Conservation (phyloP, 1,140 invertebrate species). For the Diorhabda elongata region DNA sequence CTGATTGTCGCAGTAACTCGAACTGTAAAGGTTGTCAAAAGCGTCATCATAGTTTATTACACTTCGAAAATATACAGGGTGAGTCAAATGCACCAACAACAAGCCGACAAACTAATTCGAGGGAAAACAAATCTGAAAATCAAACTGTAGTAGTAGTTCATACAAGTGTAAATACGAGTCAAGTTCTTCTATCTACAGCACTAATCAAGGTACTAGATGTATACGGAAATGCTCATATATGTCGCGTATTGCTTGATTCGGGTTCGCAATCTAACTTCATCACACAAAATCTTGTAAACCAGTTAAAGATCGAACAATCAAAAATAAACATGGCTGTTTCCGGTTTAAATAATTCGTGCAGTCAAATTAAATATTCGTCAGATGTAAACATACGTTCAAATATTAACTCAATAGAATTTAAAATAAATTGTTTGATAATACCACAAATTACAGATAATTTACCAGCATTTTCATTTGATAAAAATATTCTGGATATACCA, state of each 20-base stretch:
- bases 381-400: constrained; percentile 7
- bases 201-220: too few relatives aligned
- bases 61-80: not conserved
- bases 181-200: not conserved
- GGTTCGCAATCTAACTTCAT: too few relatives aligned
- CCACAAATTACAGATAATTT: constrained; percentile 9
- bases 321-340: not conserved
- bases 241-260: not conserved
- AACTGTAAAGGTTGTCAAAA: constrained; percentile 14
- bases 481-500: constrained; percentile 9
- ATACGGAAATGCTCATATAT: not conserved
- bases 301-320: not conserved
- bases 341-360: too few relatives aligned
- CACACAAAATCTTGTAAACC: not conserved
- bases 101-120: not conserved
- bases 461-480: not conserved
- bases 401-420: constrained; percentile 4
- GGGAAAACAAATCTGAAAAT: not conserved
- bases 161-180: not conserved
- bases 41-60: constrained; percentile 10
- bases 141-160: not conserved
- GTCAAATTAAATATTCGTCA: too few relatives aligned
- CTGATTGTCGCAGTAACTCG: constrained; percentile 4
- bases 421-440: constrained; percentile 9
- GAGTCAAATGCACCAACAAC: not conserved